These are phyloP conservation scores for Pollenia amentaria DNA, from an alignment of 2,888 invertebrate species.

Conservation along the genomic window DNA sequence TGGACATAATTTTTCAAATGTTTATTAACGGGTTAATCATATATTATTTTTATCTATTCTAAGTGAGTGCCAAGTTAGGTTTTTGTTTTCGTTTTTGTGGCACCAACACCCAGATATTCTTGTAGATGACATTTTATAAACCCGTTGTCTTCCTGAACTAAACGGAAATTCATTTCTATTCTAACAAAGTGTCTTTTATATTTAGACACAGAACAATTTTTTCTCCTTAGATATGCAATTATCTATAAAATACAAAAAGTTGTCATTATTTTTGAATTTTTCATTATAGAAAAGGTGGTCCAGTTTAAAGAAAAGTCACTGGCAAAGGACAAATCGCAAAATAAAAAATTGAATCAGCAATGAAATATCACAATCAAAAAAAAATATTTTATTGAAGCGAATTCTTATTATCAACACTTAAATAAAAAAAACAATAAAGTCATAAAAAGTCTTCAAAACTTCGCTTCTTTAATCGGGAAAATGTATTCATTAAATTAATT, in stretches of 20 bases:
- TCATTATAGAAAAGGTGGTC: not conserved
- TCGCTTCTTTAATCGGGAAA: slow-evolving; percentile 23
- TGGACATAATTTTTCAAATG: not conserved
- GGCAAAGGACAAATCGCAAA: not conserved
- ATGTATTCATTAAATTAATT: slow-evolving; percentile 59
- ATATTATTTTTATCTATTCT: not conserved
- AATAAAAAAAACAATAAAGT: not conserved
- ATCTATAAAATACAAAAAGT: not conserved
- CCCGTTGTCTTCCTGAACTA: too few relatives aligned
- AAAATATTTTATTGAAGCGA: not conserved
- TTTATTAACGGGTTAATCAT: not conserved
- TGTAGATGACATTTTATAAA: not conserved
- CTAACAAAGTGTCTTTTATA: too few relatives aligned
- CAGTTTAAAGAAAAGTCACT: not conserved
- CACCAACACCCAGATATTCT: too few relatives aligned
- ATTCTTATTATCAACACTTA: slow-evolving; percentile 43
- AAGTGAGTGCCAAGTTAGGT: not conserved
- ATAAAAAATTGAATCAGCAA: not conserved
- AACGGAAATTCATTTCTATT: too few relatives aligned
- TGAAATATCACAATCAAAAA: too few relatives aligned
- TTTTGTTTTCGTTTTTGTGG: not conserved
- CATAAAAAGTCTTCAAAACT: not conserved
- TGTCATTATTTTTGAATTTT: not conserved
- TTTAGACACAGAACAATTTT: too few relatives aligned
- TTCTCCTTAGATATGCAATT: too few relatives aligned